Evolutionary conservation across 2,797 vertebrate species (phyloP), one percentile per base, ranked within the genome.

Genomic region (Alca torda): DNA sequence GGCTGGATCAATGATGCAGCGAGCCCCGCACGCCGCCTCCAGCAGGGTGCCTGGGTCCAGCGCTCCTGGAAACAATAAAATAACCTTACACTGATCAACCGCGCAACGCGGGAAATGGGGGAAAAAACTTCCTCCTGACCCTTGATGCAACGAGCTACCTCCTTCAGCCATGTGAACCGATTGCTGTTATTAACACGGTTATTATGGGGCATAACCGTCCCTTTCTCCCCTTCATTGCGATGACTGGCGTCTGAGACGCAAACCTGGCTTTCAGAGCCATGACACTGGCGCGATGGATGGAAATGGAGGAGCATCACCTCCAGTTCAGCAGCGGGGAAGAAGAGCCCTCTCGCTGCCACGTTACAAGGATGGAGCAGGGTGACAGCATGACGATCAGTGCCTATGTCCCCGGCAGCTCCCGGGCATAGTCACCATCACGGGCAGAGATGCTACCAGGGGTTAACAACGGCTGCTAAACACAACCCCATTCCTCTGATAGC

Each of bases 1-100:
- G 80, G 65, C 84, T 68, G 85, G 87, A 86, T 92, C 75, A 64
- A 76, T 53, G 93, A 80, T 43, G 93, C 86, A 82, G 93, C 41
- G 53, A 96, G 78, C 60, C 89, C 85, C 87, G 77, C 88, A 21
- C n/a, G 53, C 51, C 15, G 67, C 76, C 95, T 93, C 79, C 92
- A 59, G 86, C 48, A 19, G 72, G 56, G 53, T 35, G 41, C 70
- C 85, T 26, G 64, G 26, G 69, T 57, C 80, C 69, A 24, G 30
- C 4, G 18, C 88, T 93, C 90, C 87, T 48, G 85, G 78, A 70
- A 90, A 92, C 51, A 63, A 50, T 43, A 84, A 90, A 94, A 85
- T 74, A 78, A 95, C 91, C 86, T 46, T 4, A 54, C 4, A 2
- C 63, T 33, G 51, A 56, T 67, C 54, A 60, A 56, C 57, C 16